Evolutionary conservation across 1,140 invertebrate genomes (phyloP).

Genomic region (Sogatella furcifera): DNA sequence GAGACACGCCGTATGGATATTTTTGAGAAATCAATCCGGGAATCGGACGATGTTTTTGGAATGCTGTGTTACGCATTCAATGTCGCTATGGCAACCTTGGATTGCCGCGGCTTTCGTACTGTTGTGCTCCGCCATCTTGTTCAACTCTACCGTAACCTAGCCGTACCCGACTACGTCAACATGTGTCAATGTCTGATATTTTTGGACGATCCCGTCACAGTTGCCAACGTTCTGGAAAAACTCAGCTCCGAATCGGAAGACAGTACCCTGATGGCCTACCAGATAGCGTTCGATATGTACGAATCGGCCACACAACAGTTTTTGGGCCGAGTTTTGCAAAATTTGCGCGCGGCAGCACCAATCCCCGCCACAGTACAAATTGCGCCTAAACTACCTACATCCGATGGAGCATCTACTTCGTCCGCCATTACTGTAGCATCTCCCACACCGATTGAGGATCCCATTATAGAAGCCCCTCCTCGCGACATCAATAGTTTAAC

Average conservation of each 20-base stretch:
- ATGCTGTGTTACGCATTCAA: conserved; percentile 93
- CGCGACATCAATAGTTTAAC: conserved; percentile 35
- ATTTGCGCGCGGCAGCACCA: conserved; percentile 69
- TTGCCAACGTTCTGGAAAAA: conserved; percentile 84
- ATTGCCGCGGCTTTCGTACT: conserved; percentile 85
- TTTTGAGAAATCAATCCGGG: conserved; percentile 81
- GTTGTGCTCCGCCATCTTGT: conserved; percentile 82
- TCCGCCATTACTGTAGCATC: conserved; percentile 16
- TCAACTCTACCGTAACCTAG: conserved; percentile 72
- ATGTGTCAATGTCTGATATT: conserved; percentile 96
- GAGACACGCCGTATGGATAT: conserved; percentile 95
- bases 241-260: conserved; percentile 67
- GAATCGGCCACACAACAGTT: conserved; percentile 99
- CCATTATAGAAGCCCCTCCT: neutral
- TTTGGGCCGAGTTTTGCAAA: conserved; percentile 74
- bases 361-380: conserved; percentile 63
- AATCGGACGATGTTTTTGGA: conserved; percentile 78
- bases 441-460: neutral
- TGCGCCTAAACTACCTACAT: conserved; percentile 52
- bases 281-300: conserved; percentile 98
- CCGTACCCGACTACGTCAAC: conserved; percentile 87
- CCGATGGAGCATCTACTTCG: conserved; percentile 24
- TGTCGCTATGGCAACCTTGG: conserved; percentile 90
- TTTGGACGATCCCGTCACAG: conserved; percentile 81
- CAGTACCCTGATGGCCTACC: conserved; percentile 84